A percentile compares a stretch with the other conserved stretches of the same genome.
Evolutionary conservation across 2,113 vertebrate genomes (phyloP).

Genomic region (Corythaixoides concolor): DNA sequence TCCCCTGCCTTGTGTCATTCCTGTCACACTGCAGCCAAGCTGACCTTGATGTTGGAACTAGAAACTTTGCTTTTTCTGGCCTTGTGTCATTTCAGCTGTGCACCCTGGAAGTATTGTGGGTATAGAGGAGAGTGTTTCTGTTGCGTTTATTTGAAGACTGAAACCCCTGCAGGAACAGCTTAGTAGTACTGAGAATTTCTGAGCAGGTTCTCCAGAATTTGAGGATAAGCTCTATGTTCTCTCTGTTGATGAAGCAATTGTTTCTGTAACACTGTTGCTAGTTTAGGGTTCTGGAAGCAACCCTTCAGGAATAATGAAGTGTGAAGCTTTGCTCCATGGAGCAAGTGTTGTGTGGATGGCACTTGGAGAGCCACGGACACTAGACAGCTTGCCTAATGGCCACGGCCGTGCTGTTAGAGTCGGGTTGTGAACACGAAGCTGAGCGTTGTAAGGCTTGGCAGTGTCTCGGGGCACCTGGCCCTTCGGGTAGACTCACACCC

Average conservation of each 20-base stretch:
- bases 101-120: not conserved
- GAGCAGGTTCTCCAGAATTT: not conserved
- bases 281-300: not conserved
- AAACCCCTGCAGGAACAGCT: not conserved
- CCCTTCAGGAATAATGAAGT: not conserved
- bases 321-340: not conserved
- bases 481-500: not conserved
- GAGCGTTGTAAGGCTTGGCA: not conserved
- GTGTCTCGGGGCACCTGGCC: not conserved
- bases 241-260: not conserved
- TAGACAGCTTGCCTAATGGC: not conserved
- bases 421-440: fast-evolving
- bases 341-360: not conserved
- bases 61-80: constrained; percentile 10
- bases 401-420: fast-evolving
- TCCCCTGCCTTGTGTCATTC: not conserved
- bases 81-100: not conserved
- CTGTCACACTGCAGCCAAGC: not conserved
- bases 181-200: not conserved
- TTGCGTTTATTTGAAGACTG: not conserved
- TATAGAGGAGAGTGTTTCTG: not conserved
- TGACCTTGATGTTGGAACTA: not conserved
- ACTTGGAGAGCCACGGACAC: fast-evolving
- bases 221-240: not conserved
- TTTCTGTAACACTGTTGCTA: not conserved